A percentile compares a stretch with the other conserved stretches of the same genome.
Evolutionary conservation across 2,113 vertebrate genomes (phyloP).

Genomic region (Oostethus manadensis): DNA sequence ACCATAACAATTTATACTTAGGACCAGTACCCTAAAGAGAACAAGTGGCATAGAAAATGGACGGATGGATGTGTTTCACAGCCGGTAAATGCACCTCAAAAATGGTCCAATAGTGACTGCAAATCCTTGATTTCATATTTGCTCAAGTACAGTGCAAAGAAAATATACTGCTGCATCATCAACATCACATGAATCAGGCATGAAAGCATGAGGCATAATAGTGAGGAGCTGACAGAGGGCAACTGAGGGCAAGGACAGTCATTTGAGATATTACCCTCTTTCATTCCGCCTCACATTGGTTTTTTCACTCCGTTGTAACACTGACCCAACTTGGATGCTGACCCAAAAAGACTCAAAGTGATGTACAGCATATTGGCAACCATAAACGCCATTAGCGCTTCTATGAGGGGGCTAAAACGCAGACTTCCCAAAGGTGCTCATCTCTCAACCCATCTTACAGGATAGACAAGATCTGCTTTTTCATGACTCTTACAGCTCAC

Average conservation of each 20-base stretch:
- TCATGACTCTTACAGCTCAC: conserved; percentile 26
- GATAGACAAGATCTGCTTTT: conserved; percentile 25
- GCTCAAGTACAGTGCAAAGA: conserved; percentile 23
- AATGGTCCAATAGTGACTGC: conserved; percentile 18
- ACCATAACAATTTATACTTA: conserved; percentile 30
- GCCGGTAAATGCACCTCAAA: conserved; percentile 11
- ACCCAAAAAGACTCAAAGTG: conserved; percentile 51
- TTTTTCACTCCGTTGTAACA: conserved; percentile 30
- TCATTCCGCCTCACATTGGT: conserved; percentile 36
- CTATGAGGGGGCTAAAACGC: conserved; percentile 20
- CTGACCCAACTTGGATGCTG: conserved; percentile 51
- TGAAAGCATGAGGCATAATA: conserved; percentile 38
- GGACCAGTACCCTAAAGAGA: no score
- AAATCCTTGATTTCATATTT: conserved; percentile 29
- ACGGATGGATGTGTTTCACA: no score
- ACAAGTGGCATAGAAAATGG: no score
- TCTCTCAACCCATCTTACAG: conserved; percentile 44
- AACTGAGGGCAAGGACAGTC: conserved; percentile 46
- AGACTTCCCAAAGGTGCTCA: conserved; percentile 49
- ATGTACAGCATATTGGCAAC: conserved; percentile 36
- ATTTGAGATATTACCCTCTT: conserved; percentile 52
- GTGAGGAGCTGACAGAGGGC: conserved; percentile 56
- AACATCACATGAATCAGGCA: conserved; percentile 53
- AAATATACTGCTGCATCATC: conserved; percentile 34
- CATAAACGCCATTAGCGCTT: conserved; percentile 34